A percentile compares a stretch with the other conserved stretches of the same genome.
Conservation (phyloP, 2,113 vertebrate species). For the Acanthochromis polyacanthus region DNA sequence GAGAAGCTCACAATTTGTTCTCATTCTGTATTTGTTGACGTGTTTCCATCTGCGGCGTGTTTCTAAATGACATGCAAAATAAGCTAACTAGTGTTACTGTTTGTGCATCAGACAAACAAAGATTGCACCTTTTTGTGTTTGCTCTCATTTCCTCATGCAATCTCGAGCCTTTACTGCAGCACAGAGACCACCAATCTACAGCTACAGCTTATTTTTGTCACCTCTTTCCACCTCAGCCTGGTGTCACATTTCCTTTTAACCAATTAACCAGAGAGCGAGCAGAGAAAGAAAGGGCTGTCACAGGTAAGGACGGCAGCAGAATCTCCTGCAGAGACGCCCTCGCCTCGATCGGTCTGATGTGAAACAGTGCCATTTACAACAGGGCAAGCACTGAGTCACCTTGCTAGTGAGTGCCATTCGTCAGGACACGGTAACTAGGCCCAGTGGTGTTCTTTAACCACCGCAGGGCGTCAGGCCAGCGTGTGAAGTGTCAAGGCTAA, state of each 20-base stretch:
- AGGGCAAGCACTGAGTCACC: conserved; percentile 61
- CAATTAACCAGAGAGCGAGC: conserved; percentile 40
- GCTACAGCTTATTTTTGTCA: conserved; percentile 3
- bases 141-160: neutral
- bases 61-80: neutral
- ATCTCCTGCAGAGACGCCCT: conserved; percentile 20
- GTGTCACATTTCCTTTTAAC: conserved; percentile 42
- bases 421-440: conserved; percentile 59
- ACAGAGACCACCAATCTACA: neutral
- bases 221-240: conserved; percentile 23
- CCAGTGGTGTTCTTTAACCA: conserved; percentile 49
- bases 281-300: neutral
- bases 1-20: too few relatives aligned
- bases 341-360: conserved; percentile 38
- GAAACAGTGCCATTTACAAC: conserved; percentile 44
- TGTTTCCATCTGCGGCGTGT: neutral
- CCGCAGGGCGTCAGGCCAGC: conserved; percentile 51
- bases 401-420: conserved; percentile 56
- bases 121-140: conserved; percentile 2
- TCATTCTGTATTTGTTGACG: too few relatives aligned
- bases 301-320: conserved; percentile 19
- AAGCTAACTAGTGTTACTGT: neutral
- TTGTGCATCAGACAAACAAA: neutral
- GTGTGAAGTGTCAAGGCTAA: conserved; percentile 61
- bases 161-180: too few relatives aligned